Conservation (phyloP, 37 sponge, comb jelly and placozoan species). For the Oscarella lobularis region DNA sequence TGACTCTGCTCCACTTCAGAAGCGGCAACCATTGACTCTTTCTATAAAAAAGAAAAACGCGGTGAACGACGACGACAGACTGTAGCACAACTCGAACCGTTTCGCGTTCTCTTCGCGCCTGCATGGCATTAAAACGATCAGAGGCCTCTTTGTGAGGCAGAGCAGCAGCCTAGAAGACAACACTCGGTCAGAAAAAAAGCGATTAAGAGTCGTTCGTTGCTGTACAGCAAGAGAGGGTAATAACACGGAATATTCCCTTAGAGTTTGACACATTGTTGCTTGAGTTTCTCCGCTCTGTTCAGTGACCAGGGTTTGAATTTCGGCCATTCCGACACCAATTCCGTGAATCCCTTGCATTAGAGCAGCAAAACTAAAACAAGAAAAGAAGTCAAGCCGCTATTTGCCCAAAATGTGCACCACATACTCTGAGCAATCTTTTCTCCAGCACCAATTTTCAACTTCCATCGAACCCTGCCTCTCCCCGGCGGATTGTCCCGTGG, state of each 20-base stretch:
- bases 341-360: neutral
- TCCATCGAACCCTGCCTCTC: neutral
- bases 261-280: too few species aligned
- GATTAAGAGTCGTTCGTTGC: too few species aligned
- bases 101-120: neutral
- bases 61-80: too few species aligned
- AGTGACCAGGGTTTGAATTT: neutral
- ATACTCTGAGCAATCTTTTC: neutral
- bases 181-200: too few species aligned
- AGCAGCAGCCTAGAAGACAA: neutral
- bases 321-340: neutral
- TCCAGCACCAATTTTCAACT: neutral
- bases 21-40: neutral
- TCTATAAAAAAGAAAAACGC: neutral
- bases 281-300: neutral
- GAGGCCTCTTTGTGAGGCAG: neutral
- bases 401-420: neutral
- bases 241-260: too few species aligned
- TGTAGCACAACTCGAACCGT: neutral
- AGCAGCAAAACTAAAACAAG: neutral
- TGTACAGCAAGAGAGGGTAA: too few species aligned
- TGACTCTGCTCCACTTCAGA: conserved; percentile 28
- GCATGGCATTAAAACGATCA: neutral
- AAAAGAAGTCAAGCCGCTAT: neutral
- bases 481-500: too few species aligned